Base-by-base conservation (phyloP, 2,888 invertebrate genomes). In the Epinotia nisella region DNA sequence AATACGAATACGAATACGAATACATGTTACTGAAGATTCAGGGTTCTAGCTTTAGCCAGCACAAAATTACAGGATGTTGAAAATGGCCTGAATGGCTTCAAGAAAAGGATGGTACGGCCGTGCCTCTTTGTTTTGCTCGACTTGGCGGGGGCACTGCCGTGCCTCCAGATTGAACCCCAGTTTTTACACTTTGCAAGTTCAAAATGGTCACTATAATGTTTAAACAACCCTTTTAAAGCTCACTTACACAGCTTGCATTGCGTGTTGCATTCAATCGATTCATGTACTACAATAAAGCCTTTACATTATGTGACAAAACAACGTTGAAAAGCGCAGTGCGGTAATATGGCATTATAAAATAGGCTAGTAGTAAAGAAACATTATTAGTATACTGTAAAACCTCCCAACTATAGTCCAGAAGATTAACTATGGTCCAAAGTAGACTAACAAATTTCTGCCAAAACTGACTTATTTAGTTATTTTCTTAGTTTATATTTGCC, bases 261-360 rank as follows among this genome's bases (percentile, higher is more conserved):
- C 62, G 62, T 64, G 51, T 64, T 64, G 62, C 62, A 64, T 35
- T 51, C 17, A 64, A 64, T 64, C 62, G 51, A 64, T 64, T 13
- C 35, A 64, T 24, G 15, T 49, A 35, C 17, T 51, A 51, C 64
- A 35, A 64, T 35, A 51, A 64, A 53, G 35, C 53, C 21, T 24
- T 51, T 53, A 19, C 35, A 35, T 53, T 35, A 35, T 64, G 19
- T 64, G 53, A 64, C 64, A 64, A 64, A 64, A 53, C n/a, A 53
- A 19, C 19, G 64, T 53, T 7, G 61, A 29, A 29, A 53, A n/a
- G 53, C 51, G 64, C 64, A 51, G 29, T 64, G 64, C 51, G 35
- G 49, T 7, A 64, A 13, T 7, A 13, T 61, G n/a, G 21, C 9
- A 35, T 35, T n/a, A 21, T 15, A 15, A 61, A 61, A 61, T 61